Evolutionary conservation across 1,140 invertebrate species (phyloP), one percentile per base, ranked within the genome.

Genomic region (Drosophila orosa): DNA sequence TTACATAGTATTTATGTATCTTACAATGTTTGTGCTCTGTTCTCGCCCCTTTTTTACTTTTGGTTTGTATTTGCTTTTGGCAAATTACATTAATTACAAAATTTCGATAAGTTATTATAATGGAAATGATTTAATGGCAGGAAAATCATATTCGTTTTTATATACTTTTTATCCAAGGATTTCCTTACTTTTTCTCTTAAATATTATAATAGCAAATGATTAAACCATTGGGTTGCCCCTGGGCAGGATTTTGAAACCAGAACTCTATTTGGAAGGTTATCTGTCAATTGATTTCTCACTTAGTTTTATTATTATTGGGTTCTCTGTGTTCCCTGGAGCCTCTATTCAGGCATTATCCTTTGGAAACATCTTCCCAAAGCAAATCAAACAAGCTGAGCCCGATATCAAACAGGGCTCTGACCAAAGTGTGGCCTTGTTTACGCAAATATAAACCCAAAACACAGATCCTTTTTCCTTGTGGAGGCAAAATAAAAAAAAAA

Each of bases 401-500:
- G 57, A 66, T 35, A 35, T 54, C 59, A 75, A 75, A 75, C n/a
- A 71, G 58, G 39, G 22, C 24, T 37, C 62, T 75, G 73, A 67
- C 73, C 72, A 75, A 75, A 75, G 74, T 77, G 73, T 77, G 74
- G 74, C 73, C 47, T 77, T 77, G 63, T 77, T 77, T 76, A 60
- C 73, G 74, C 74, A 67, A 77, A 77, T 60, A 55, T 40, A 25
- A 59, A 66, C 72, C 52, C 42, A 75, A 75, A 57, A 74, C 54
- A 73, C 27, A 45, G 29, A 63, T 74, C 44, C 48, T 60, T 19
- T 19, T 24, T 52, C 29, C 17, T 33, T 22, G 29, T 9, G 13
- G 40, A 47, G 54, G 27, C n/a, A n/a, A n/a, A n/a, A n/a, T n/a
- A n/a, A n/a, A n/a, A n/a, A 22, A 60, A 54, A 33, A 45, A 52